Conservation (phyloP, 2,113 vertebrate genomes). For the Oxygymnocypris stewartii region DNA sequence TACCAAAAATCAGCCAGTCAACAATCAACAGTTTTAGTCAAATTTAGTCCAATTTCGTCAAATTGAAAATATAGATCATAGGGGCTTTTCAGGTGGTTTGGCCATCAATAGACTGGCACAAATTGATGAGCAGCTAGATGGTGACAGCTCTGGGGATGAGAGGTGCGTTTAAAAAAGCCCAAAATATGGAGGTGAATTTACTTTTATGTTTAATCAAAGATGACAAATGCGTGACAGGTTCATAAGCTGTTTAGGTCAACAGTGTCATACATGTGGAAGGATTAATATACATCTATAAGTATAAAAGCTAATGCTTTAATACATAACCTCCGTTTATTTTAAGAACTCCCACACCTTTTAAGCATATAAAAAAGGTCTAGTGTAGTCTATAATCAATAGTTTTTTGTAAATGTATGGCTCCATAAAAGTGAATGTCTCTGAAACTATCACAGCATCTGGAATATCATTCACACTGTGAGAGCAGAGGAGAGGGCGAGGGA, state of each 20-base stretch:
- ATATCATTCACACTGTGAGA: conserved; percentile 48
- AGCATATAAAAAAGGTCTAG: neutral
- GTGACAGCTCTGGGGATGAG: neutral
- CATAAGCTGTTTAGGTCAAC: conserved; percentile 1
- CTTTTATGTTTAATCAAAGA: conserved; percentile 9
- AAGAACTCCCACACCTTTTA: too few species aligned
- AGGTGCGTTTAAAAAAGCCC: neutral
- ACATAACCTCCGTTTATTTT: neutral
- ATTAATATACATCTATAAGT: neutral
- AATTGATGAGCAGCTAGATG: neutral
- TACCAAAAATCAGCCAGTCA: neutral
- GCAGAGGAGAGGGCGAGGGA: conserved; percentile 48
- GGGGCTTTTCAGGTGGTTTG: neutral
- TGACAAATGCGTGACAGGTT: conserved; percentile 6
- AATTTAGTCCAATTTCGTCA: too few species aligned
- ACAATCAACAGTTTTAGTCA: neutral
- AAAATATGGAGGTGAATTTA: neutral
- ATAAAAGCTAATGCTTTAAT: neutral
- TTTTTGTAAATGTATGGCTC: neutral
- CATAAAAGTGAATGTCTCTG: neutral
- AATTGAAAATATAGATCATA: too few species aligned
- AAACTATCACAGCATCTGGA: neutral
- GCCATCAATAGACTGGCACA: neutral
- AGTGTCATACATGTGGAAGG: neutral
- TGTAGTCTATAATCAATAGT: neutral